Evolutionary conservation across 1,140 invertebrate genomes (phyloP).

Genomic region (Pemphigus obesinymphae): DNA sequence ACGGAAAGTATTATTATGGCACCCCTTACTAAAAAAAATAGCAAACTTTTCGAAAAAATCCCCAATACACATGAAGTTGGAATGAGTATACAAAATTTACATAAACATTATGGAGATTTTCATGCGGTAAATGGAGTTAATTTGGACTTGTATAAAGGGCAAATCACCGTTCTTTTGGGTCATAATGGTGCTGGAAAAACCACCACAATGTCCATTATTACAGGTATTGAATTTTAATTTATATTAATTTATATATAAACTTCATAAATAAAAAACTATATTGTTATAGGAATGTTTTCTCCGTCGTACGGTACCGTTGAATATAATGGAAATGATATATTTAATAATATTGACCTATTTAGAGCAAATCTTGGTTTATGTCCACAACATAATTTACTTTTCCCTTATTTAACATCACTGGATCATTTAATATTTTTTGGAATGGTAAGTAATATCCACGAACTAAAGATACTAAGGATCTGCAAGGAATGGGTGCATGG

Average conservation of each 20-base stretch:
- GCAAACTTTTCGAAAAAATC: conserved; percentile 28
- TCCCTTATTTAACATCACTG: conserved; percentile 80
- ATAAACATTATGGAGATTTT: conserved; percentile 46
- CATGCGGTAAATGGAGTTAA: conserved; percentile 45
- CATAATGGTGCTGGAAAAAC: conserved; percentile 89
- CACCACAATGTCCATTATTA: conserved; percentile 61
- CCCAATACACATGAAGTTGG: conserved; percentile 44
- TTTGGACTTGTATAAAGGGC: conserved; percentile 54
- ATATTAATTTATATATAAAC: not conserved
- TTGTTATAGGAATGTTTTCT: conserved; percentile 57
- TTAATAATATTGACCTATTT: conserved; percentile 53
- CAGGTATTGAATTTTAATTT: conserved; percentile 42
- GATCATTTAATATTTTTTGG: conserved; percentile 66
- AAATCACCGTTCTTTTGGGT: conserved; percentile 80
- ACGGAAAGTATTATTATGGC: not conserved
- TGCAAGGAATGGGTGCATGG: no score
- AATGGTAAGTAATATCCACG: conserved; percentile 46
- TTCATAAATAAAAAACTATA: not conserved
- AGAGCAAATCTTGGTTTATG: conserved; percentile 69
- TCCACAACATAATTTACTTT: conserved; percentile 92
- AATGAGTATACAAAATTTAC: conserved; percentile 46
- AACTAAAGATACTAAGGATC: no score
- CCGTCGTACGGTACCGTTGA: conserved; percentile 60
- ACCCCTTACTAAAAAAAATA: not conserved
- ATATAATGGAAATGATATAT: conserved; percentile 63